Base-by-base conservation (phyloP, 2,113 vertebrate species). In the Cariama cristata region DNA sequence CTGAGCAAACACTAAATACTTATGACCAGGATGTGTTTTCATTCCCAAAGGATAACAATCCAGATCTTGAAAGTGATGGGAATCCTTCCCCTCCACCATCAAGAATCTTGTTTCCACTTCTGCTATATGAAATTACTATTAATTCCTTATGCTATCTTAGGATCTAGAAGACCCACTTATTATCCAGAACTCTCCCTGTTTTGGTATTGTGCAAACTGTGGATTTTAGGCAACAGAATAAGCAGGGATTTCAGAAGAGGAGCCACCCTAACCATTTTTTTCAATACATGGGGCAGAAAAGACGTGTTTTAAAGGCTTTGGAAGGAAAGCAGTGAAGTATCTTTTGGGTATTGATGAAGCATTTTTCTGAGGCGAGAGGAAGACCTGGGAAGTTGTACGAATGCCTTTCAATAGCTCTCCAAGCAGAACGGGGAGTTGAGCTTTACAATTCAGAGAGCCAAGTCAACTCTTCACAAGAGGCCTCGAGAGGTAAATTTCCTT, bases 301-400 rank as follows among this genome's bases (percentile, higher is more conserved):
- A 40, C 2, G 2, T 60, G 8, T 67, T 94, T 76, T 76, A 59
- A 63, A 94, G 23, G 33, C 30, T 71, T 80, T 66, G 76, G 42
- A 86, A 88, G 26, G 40, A 86, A 1, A 89, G 40, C 6, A 49
- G n/a, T 27, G 35, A 74, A 82, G 21, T 40, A 20, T 24, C 16
- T 74, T 76, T 69, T 81, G 38, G 12, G 23, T 74, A 38, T 17
- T 44, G 32, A 74, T 32, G 42, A 21, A 44, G 52, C 1, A 3
- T 42, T 81, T 79, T 79, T 45, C n/a, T 38, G n/a, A 63, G 74
- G 40, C 2, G 0, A 22, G 6, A 79, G 52, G 59, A 76, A 74
- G 38, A 38, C 13, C 8, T n/a, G 11, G 40, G n/a, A 62, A 53
- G 45, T 4, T 19, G 11, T 17, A 45, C 0, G 0, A 40, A 53